Evolutionary conservation across 2,113 vertebrate species (phyloP).

Genomic region (Hemicordylus capensis): DNA sequence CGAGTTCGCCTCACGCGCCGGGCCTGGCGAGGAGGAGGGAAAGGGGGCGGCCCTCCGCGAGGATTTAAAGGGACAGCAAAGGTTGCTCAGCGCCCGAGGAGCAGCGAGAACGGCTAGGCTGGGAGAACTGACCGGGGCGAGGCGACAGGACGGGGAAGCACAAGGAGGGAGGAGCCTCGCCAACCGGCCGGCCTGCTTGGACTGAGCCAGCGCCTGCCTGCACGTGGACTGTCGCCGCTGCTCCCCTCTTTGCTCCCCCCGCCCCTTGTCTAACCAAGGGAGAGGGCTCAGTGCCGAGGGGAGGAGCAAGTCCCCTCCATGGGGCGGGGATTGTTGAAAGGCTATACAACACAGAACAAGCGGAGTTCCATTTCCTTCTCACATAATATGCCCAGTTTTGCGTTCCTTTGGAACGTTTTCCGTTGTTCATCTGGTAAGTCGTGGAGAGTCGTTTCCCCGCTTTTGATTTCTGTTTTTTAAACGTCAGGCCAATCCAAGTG

Average conservation of each 20-base stretch:
- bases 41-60: not conserved
- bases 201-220: not conserved
- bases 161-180: not conserved
- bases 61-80: constrained; percentile 58
- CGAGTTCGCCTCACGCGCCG: not conserved
- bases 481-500: not conserved
- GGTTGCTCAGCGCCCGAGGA: not conserved
- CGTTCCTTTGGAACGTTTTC: not conserved
- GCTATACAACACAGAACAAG: not conserved
- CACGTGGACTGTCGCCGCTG: constrained; percentile 3
- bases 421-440: too few relatives aligned
- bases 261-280: not conserved
- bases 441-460: too few relatives aligned
- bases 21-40: not conserved
- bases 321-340: not conserved
- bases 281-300: not conserved
- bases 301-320: too few relatives aligned
- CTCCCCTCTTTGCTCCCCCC: not conserved
- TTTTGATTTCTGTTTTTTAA: not conserved
- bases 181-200: not conserved
- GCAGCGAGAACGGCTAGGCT: fast-evolving
- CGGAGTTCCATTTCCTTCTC: not conserved
- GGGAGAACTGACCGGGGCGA: too few relatives aligned
- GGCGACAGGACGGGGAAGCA: not conserved
- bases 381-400: not conserved